Percentiles rank a stretch among this genome's conserved stretches.
phyloP scores from a whole-genome alignment of 2,888 invertebrate genomes.

The Drosophila macrospina region DNA sequence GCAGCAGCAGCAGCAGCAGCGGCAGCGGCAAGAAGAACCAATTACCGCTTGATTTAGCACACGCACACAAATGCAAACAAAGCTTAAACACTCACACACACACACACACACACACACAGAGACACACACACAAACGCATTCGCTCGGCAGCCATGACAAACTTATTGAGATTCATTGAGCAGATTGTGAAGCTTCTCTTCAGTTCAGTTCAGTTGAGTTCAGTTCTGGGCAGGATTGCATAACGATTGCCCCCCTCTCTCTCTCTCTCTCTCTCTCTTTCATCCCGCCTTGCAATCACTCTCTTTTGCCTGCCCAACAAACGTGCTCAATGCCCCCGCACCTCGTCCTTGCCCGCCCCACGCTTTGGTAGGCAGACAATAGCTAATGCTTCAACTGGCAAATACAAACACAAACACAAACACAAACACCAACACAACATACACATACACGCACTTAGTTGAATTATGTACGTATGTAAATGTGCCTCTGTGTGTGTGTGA shows the following conservation, averaged over 20 bases:
- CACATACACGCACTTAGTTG: conserved; percentile 24
- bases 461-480: conserved; percentile 38
- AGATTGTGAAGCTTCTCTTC: conserved; percentile 65
- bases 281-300: background rate
- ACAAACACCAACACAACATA: conserved; percentile 44
- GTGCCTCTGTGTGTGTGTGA: conserved; percentile 17
- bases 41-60: conserved; percentile 79
- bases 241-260: background rate
- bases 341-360: background rate
- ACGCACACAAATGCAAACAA: conserved; percentile 70
- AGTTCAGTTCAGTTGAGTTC: conserved; percentile 38
- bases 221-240: conserved; percentile 13
- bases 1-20: conserved; percentile 27
- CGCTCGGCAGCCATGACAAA: conserved; percentile 55
- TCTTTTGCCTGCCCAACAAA: no score
- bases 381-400: conserved; percentile 76
- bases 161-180: conserved; percentile 79
- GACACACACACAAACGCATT: background rate
- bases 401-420: conserved; percentile 65
- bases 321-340: background rate
- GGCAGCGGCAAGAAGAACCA: conserved; percentile 64
- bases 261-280: background rate
- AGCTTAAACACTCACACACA: conserved; percentile 34
- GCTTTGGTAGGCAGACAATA: conserved; percentile 64
- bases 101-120: conserved; percentile 6